A percentile compares a stretch with the other conserved stretches of the same genome.
Conservation (phyloP, 2,888 invertebrate species). For the Parapristionchus giblindavisi region DNA sequence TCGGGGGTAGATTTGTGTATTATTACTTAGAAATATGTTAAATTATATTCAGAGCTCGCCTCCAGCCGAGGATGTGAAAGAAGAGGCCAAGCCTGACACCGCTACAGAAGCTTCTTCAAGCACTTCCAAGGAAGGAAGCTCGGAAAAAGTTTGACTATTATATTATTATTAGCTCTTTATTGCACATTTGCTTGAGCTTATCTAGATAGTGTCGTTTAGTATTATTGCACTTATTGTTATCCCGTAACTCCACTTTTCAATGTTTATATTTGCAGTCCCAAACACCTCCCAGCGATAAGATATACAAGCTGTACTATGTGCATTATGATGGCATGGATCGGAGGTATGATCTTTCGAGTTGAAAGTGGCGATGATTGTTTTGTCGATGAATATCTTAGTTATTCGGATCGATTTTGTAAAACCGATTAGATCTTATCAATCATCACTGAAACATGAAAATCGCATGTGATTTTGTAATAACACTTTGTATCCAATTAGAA, state of each 20-base stretch:
- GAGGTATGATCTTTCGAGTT: conserved; percentile 3
- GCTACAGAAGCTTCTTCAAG: background rate
- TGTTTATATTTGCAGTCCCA: conserved; percentile 13
- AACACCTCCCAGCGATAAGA: background rate
- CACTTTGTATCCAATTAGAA: background rate
- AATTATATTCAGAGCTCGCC: background rate
- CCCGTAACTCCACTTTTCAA: background rate
- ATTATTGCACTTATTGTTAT: too few species aligned
- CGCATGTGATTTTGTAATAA: background rate
- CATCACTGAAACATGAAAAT: background rate
- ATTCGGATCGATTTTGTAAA: background rate
- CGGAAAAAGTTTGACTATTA: too few species aligned
- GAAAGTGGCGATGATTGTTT: background rate
- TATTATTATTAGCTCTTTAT: too few species aligned
- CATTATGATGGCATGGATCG: conserved; percentile 64
- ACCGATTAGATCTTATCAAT: background rate
- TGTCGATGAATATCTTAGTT: too few species aligned
- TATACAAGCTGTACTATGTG: conserved; percentile 54
- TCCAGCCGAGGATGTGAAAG: conserved; percentile 20
- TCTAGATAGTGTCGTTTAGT: too few species aligned
- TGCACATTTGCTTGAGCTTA: too few species aligned
- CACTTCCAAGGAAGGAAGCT: too few species aligned
- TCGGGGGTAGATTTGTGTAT: background rate
- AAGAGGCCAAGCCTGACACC: too few species aligned
- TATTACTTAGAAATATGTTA: background rate